These are phyloP conservation scores for Orgyia antiqua DNA, from an alignment of 2,888 invertebrate species.

Conservation along the genomic window DNA sequence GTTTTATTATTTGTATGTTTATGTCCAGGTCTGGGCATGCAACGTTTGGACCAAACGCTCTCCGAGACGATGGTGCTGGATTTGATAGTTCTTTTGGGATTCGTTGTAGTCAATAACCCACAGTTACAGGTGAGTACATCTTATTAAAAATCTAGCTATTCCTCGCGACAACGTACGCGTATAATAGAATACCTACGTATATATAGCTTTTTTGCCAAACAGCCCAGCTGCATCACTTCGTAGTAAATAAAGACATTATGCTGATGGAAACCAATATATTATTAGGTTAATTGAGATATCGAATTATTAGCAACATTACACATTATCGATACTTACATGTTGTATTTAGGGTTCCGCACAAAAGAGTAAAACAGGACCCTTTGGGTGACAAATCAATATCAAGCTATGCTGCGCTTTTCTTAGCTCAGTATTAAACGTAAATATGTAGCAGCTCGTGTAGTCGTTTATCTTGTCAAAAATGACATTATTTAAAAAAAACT, in stretches of 20 bases:
- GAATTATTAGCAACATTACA: too few species aligned
- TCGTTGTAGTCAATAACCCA: slow-evolving; percentile 87
- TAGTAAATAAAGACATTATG: too few species aligned
- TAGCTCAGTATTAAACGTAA: slow-evolving; percentile 5
- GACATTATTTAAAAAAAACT: slow-evolving; percentile 4
- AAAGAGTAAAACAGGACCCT: too few species aligned
- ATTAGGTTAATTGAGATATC: too few species aligned
- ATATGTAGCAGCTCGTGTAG: slow-evolving; percentile 5
- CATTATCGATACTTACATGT: too few species aligned
- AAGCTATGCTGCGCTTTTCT: slow-evolving; percentile 6
- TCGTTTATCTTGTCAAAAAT: slow-evolving; percentile 9
- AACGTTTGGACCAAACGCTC: slow-evolving; percentile 65
- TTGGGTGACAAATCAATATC: background rate
- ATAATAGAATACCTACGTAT: too few species aligned
- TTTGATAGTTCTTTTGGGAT: slow-evolving; percentile 88
- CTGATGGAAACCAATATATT: too few species aligned
- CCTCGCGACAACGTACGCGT: background rate
- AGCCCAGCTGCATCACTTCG: too few species aligned
- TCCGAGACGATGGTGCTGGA: slow-evolving; percentile 85
- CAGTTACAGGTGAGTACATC: slow-evolving; percentile 47
- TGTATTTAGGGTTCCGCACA: too few species aligned
- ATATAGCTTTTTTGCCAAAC: too few species aligned
- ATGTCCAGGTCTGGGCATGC: slow-evolving; percentile 34
- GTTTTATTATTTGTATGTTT: too few species aligned
- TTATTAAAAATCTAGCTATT: background rate